Evolutionary conservation across 2,888 invertebrate species (phyloP).

Genomic region (Tachina grossa): DNA sequence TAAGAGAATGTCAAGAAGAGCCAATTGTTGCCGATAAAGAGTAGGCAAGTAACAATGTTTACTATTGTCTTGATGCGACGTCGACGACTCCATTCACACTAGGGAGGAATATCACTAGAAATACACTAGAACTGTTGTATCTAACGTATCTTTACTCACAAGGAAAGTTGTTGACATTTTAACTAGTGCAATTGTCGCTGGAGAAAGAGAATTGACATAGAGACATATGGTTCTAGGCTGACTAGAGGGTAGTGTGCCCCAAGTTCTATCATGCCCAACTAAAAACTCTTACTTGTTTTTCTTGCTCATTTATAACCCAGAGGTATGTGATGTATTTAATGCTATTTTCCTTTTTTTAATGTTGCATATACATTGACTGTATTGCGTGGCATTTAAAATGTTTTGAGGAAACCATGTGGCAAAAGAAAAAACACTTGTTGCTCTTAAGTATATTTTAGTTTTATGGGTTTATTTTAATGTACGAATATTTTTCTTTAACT

Average conservation of each 20-base stretch:
- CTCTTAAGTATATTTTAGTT: slow-evolving; percentile 18
- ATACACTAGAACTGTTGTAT: too few species aligned
- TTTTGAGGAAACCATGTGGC: slow-evolving; percentile 53
- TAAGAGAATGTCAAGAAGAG: too few species aligned
- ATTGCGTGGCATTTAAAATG: slow-evolving; percentile 44
- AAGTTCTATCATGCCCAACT: neutral
- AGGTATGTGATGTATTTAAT: slow-evolving; percentile 33
- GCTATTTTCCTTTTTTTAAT: slow-evolving; percentile 1
- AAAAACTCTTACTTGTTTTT: slow-evolving; percentile 21
- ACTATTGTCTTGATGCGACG: too few species aligned
- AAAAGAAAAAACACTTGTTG: slow-evolving; percentile 56
- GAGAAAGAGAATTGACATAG: too few species aligned
- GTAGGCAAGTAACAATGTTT: too few species aligned
- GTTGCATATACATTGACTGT: slow-evolving; percentile 2
- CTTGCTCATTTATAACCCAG: slow-evolving; percentile 29
- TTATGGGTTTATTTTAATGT: neutral
- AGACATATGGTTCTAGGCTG: too few species aligned
- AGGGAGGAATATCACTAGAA: too few species aligned
- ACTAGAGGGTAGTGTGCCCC: neutral
- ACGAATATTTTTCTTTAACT: slow-evolving; percentile 28
- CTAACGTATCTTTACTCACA: too few species aligned
- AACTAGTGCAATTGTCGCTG: too few species aligned
- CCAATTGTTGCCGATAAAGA: too few species aligned
- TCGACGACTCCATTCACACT: too few species aligned
- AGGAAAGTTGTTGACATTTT: too few species aligned